A percentile compares a stretch with the other conserved stretches of the same genome.
phyloP scores from a whole-genome alignment of 92 coral and sea anemone species.

The Parazoanthus darwini region DNA sequence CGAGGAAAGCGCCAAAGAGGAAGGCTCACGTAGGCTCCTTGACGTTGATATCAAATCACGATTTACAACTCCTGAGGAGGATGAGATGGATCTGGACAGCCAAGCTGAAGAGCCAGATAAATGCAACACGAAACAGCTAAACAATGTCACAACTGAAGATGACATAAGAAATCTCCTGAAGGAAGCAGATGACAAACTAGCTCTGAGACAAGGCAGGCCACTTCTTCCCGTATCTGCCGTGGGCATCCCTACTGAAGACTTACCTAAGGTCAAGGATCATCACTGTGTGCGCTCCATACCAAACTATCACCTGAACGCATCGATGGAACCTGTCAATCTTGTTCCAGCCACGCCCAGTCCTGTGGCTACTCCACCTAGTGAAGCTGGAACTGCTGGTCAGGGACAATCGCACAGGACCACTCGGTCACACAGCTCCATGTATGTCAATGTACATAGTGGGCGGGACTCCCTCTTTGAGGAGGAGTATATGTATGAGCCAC shows the following conservation, averaged over 20 bases:
- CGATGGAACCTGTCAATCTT: conserved; percentile 87
- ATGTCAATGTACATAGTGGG: conserved; percentile 57
- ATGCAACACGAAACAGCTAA: not conserved
- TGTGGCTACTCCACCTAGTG: conserved; percentile 53
- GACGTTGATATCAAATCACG: conserved; percentile 80
- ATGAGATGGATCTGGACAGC: conserved; percentile 18
- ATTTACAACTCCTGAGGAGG: conserved; percentile 78
- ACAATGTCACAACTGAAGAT: conserved; percentile 9
- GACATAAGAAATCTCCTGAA: conserved; percentile 22
- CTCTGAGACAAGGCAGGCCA: conserved; percentile 48
- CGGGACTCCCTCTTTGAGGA: conserved; percentile 38
- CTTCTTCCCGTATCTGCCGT: conserved; percentile 59
- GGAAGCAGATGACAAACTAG: conserved; percentile 46
- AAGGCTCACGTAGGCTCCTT: conserved; percentile 59
- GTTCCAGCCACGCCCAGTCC: conserved; percentile 75
- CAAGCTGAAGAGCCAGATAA: conserved; percentile 37
- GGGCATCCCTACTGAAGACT: conserved; percentile 69
- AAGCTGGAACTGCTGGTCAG: conserved; percentile 23
- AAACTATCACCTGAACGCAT: conserved; percentile 65
- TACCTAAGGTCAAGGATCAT: conserved; percentile 49
- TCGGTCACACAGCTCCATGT: conserved; percentile 43
- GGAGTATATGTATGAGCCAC: conserved; percentile 10
- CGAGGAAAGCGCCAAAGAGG: conserved; percentile 48
- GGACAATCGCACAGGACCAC: conserved; percentile 37
- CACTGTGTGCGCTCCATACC: conserved; percentile 94